Base-by-base conservation (phyloP, 2,113 vertebrate genomes). In the Poicephalus meyeri region DNA sequence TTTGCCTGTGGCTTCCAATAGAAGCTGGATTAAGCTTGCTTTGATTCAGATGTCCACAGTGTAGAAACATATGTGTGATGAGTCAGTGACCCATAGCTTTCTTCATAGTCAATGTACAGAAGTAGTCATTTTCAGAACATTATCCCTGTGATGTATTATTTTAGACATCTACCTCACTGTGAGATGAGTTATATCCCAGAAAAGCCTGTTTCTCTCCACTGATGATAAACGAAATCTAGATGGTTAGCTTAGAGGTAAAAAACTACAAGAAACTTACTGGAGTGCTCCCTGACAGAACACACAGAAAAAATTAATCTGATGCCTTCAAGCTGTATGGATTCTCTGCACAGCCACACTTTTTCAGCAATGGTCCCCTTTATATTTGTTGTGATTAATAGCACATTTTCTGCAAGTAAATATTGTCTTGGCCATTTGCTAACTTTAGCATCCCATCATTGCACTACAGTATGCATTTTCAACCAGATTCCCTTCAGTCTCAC, bases 371-470 rank as follows among this genome's bases (percentile, higher is more conserved):
- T 80, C 23, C 7, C 12, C 33, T 64, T 93, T 80, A 19, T 29
- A 63, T 86, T 94, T 77, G 14, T 73, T 93, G 41, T 80, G 78
- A 91, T 91, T 83, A 89, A 77, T 66, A 79, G 26, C 79, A 86
- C 8, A 66, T 91, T 96, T 96, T 91, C 53, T 89, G 42, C 31
- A 86, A 91, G 53, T n/a, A 80, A 82, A 77, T 95, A 70, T 93
- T 18, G 11, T 89, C 53, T 0, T 3, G 44, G 41, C 26, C 58
- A 80, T 91, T 94, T 72, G 37, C 17, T 95, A 91, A 93, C 81
- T 93, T 95, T 85, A 88, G 85, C n/a, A 96, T 58, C 23, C 55
- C 50, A 39, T 82, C 28, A 86, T 95, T 80, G 20, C 50, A 61
- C 25, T 44, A 80, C 2, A 1, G 7, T 82, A 52, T 89, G 70